Evolutionary conservation across 2,113 vertebrate genomes (phyloP), one percentile per base, ranked within the genome.

Genomic region (Circaetus cinerascens): DNA sequence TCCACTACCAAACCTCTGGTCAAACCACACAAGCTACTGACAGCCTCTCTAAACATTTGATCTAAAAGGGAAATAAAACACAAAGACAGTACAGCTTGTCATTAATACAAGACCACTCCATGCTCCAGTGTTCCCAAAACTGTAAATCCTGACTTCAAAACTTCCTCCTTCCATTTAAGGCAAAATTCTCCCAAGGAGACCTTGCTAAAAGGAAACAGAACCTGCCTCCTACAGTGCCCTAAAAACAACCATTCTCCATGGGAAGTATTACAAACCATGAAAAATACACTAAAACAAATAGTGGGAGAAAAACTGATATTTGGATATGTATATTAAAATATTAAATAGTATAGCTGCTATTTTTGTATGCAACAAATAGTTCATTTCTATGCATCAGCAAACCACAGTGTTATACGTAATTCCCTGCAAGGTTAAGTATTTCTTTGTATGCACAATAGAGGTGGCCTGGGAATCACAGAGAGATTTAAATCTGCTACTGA

Each of bases 361-460:
- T 86, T 92, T 76, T 5, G 7, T 41, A 5, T 29, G n/a, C 41
- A 76, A 90, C 77, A 60, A 71, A 4, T 3, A 90, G 38, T 18
- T 81, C 18, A 41, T 89, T 77, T 64, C 71, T 38, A 32, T 71
- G 59, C 41, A 69, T 19, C 63, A 86, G 53, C 78, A 88, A 90
- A 64, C 14, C 34, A 15, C 38, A 63, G 36, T 32, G 46, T 57
- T 72, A 80, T 5, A 74, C 1, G 5, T 30, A 68, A 81, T 51
- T 63, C 73, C 53, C 73, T 83, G 43, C 80, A 81, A 89, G 72
- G 80, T 83, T 91, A 80, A 92, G 38, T 53, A 46, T 74, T 81
- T 81, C 63, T 87, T 71, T 74, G 32, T 62, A 48, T 41, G 68
- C 40, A 77, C 34, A 74, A 19, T 1, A 55, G 63, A 77, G 51